Base-by-base conservation (phyloP, 2,113 vertebrate genomes). In the Sapajus apella region DNA sequence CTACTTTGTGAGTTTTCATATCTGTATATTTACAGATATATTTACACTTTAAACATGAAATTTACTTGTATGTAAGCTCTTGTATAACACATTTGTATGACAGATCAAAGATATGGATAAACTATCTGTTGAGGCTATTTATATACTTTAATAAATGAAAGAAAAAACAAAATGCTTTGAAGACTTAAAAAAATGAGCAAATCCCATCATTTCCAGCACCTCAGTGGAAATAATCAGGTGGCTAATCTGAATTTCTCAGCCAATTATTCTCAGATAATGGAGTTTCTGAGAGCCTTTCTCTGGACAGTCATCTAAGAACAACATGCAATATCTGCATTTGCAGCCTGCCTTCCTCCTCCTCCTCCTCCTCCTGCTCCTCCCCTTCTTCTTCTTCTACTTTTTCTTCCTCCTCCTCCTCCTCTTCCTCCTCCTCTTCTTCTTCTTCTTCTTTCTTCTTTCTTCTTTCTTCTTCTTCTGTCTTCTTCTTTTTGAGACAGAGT, bases 71-170 rank as follows among this genome's bases (percentile, higher is more conserved):
- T 52, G 18, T 37, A 68, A n/a, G 27, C 68, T 87, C 32, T 64
- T 90, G 13, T 23, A 37, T 5, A 80, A 52, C 10, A 37, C 27
- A 20, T 50, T 91, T 93, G 45, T 47, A 27, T 43, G 20, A 83
- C 32, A 40, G 16, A 3, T 50, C 21, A 25, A 87, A 86, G 76
- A 96, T 32, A 52, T 32, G 32, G 73, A 30, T 83, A 64, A 89
- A 91, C 20, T 68, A 55, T 83, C 18, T 70, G 72, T 80, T n/a
- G 58, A 90, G 32, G 25, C 25, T 68, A 55, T 83, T 70, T 72
- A 73, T 56, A 90, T 87, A 61, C 50, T 76, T 73, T 50, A 87
- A 91, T 82, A 81, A 79, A 68, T 75, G 17, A 5, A 82, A 94
- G 20, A 20, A 87, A 72, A 37, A 94, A 35, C 52, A 80, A 47